Evolutionary conservation across 1,140 invertebrate genomes (phyloP), one percentile per base, ranked within the genome.

Genomic region (Cotesia glomerata): DNA sequence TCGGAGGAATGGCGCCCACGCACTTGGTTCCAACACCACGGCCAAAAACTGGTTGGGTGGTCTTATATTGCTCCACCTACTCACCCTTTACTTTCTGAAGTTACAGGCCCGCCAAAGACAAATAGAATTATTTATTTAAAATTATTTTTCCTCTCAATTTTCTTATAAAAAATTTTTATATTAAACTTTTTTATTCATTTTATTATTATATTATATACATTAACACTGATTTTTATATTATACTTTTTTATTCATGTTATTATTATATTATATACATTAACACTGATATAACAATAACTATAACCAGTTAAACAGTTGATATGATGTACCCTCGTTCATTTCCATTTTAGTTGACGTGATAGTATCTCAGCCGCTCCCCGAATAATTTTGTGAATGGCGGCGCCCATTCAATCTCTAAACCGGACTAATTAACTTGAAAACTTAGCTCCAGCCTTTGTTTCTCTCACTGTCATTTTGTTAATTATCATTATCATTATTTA

Each of bases 1-100:
- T 80, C 77, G 75, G 82, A 84, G 78, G 79, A 84, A 85, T 83
- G 83, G 84, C 85, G 84, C 86, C 85, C 85, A 87, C 86, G 85
- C 84, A 79, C 84, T 85, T 7, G 39, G 83, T 84, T 81, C 84
- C 85, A 86, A 84, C 80, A 81, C 77, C 83, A 78, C 39, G 5
- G 7, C 39, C 39, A 11, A 45, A 45, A 84, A 86, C 84, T 75
- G 81, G 73, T 84, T 87, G 86, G 86, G 86, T 87, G 86, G 86
- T 87, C 86, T 81, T 78, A 75, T 74, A 64, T 77, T 75, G 77
- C 81, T 82, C 80, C 74, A 79, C 81, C 81, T 78, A 84, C 83
- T 81, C 84, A 84, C 84, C 82, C 83, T 80, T 79, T 82, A 80
- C 69, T 72, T 78, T 78, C 80, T 80, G 77, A 81, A 84, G 52